Conservation (phyloP, 2,797 vertebrate genomes). For the Danio jaintianensis region DNA sequence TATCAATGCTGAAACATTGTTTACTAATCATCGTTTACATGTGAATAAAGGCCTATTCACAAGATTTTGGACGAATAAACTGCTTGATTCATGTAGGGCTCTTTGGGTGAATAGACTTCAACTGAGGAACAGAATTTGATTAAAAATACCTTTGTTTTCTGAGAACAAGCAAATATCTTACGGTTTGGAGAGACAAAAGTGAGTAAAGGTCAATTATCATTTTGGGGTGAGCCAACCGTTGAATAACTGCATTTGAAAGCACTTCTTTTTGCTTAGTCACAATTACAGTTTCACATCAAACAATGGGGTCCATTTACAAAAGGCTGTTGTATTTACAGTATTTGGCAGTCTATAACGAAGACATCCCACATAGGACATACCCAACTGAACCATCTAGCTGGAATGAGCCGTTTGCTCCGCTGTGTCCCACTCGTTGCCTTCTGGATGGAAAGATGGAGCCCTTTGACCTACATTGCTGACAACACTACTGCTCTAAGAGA, state of each 20-base stretch:
- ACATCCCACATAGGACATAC: conserved; percentile 32
- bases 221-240: too few species aligned
- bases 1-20: too few species aligned
- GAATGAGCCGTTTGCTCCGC: conserved; percentile 3
- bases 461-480: conserved; percentile 28
- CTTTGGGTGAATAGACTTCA: too few species aligned
- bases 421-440: conserved; percentile 11
- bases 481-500: conserved; percentile 8
- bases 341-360: conserved; percentile 28
- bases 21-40: too few species aligned
- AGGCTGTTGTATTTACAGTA: conserved; percentile 21
- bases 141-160: too few species aligned
- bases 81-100: too few species aligned
- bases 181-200: too few species aligned
- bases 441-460: conserved; percentile 18
- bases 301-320: conserved; percentile 22
- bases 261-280: not conserved
- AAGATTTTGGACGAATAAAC: too few species aligned
- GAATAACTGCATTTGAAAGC: not conserved
- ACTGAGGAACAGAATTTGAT: too few species aligned
- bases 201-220: too few species aligned
- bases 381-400: conserved; percentile 7
- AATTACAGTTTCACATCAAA: conserved; percentile 30
- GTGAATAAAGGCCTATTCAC: too few species aligned
- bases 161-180: too few species aligned